Evolutionary conservation across 2,113 vertebrate species (phyloP), one percentile per base, ranked within the genome.

Genomic region (Epinephelus cyanopodus): DNA sequence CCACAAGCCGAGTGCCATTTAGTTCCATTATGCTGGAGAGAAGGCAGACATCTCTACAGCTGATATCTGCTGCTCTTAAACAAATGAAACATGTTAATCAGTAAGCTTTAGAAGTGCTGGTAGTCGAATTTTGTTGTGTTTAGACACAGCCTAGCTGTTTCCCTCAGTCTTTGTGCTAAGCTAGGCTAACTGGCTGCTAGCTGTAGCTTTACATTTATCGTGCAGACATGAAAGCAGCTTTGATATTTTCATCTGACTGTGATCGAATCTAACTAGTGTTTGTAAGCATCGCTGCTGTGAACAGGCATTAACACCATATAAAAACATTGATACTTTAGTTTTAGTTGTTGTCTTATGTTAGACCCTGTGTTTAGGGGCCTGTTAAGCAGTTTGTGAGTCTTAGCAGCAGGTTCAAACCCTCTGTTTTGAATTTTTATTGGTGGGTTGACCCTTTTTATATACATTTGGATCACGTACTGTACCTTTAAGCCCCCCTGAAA

Each of bases 401-500:
- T 12, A 52, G 29, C 23, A 37, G 52, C 65, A 60, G 72, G n/a
- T 48, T 47, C 19, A 42, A 42, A 19, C 21, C n/a, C 18, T 45
- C 54, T 56, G 48, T 18, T 69, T 9, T 68, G 1, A 25, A 48
- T 60, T 14, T 17, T 69, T 47, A 21, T 3, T 67, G 53, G 4
- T n/a, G 17, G 18, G 12, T 74, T 19, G 18, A n/a, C 14, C 37
- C 10, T 27, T 50, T 50, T 56, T 71, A 21, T 60, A 60, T 48
- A 39, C 47, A 52, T 63, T 61, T 67, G 45, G 47, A 69, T 29
- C 54, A 15, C 9, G 1, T 48, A 73, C 60, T 76, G 33, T 37
- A 37, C 39, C 68, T 75, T 57, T 68, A 85, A 81, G 39, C 62
- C 25, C 33, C 29, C 15, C 54, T 45, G 54, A 53, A 61, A 66